Evolutionary conservation across 1,140 invertebrate species (phyloP), one percentile per base, ranked within the genome.

Genomic region (Lepidurus apus): DNA sequence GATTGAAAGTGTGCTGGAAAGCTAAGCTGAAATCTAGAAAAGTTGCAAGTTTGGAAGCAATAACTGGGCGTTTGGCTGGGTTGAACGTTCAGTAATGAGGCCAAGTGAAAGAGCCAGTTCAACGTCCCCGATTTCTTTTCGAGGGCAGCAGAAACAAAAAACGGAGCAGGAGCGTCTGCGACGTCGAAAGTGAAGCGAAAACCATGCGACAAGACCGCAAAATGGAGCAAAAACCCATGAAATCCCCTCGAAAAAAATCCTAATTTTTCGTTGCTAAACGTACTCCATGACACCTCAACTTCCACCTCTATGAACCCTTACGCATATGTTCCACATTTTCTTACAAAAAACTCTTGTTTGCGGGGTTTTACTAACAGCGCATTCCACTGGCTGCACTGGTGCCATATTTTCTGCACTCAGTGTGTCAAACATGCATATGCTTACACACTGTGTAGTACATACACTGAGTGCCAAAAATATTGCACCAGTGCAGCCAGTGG

Each of bases 71-170:
- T 13, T 65, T 13, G 17, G 53, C 21, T 65, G 53, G 53, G 53
- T 65, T 65, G 53, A 65, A 65, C 53, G 53, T 65, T 65, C 53
- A 65, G 53, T 65, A 65, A 65, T 65, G 53, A n/a, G 53, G 53
- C 53, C 53, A 65, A 65, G 53, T 65, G 53, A 65, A 65, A 65
- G 53, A 65, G 53, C 13, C 53, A 65, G 53, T 65, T 65, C 53
- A 65, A 65, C 53, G 53, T 65, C 53, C 47, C 53, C 53, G 53
- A 65, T 65, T 65, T 65, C 53, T 9, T 65, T 65, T 65, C 53
- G 53, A 65, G n/a, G 53, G 53, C 53, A 65, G 53, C 17, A 21
- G 53, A 65, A 21, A 65, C 53, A 13, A 21, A 65, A 65, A 17
- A 65, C 5, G 21, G 21, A 65, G n/a, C 10, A 13, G 6, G 6